Evolutionary conservation across 2,797 vertebrate genomes (phyloP).

Genomic region (Cuniculus paca): DNA sequence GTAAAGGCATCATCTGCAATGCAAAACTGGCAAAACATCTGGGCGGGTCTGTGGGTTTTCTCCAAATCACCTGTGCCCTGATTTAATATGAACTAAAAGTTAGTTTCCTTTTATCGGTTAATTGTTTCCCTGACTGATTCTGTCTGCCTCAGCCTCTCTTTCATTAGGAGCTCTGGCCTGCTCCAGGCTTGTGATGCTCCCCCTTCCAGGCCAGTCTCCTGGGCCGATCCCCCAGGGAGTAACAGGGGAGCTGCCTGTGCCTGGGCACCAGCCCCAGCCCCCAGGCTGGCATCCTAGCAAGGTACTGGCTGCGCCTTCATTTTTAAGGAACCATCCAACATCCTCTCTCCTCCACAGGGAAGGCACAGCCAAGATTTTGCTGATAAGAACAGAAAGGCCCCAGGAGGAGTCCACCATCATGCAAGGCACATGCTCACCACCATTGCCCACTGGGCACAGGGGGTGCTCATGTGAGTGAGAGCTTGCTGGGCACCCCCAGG

Average conservation of each 20-base stretch:
- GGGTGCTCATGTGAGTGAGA: background rate
- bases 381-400: background rate
- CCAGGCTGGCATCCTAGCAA: background rate
- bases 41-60: conserved; percentile 87
- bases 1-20: conserved; percentile 86
- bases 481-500: background rate
- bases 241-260: background rate
- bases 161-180: conserved; percentile 79
- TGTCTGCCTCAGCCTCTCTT: conserved; percentile 74
- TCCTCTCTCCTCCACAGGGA: background rate
- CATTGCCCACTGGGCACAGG: background rate
- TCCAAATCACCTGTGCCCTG: conserved; percentile 89
- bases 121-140: conserved; percentile 86
- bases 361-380: background rate
- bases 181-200: conserved; percentile 79
- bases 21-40: conserved; percentile 85
- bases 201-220: conserved; percentile 39
- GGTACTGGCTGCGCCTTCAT: background rate
- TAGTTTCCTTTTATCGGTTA: conserved; percentile 88
- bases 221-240: conserved; percentile 38
- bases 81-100: conserved; percentile 90
- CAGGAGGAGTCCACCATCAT: background rate
- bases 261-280: background rate
- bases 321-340: background rate
- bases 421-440: fast-evolving